These are phyloP conservation scores for Aphidius gifuensis DNA, from an alignment of 1,140 invertebrate species.

Conservation along the genomic window DNA sequence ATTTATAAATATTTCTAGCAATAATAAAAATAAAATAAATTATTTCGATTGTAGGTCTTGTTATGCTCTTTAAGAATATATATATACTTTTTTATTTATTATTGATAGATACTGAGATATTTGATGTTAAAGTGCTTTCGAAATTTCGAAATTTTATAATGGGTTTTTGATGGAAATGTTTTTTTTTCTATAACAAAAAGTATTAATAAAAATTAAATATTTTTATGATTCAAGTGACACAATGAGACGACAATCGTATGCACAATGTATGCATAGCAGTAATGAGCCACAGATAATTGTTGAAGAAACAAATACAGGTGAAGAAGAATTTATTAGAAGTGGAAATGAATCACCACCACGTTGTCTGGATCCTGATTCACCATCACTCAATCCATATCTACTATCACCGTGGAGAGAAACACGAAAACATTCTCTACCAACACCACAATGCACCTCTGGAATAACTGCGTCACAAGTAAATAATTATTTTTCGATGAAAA, in stretches of 20 bases:
- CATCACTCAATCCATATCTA: constrained; percentile 70
- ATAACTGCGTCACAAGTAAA: constrained; percentile 79
- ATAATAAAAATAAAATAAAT: too few relatives aligned
- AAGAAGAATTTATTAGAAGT: constrained; percentile 63
- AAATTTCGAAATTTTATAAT: too few relatives aligned
- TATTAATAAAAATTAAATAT: too few relatives aligned
- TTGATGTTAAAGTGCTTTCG: too few relatives aligned
- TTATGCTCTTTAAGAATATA: too few relatives aligned
- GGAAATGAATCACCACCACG: constrained; percentile 59
- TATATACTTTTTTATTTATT: too few relatives aligned
- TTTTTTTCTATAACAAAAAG: too few relatives aligned
- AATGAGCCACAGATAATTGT: constrained; percentile 76
- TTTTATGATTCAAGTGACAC: constrained; percentile 4
- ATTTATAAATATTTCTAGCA: too few relatives aligned
- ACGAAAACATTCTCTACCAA: constrained; percentile 77
- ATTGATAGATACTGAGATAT: too few relatives aligned
- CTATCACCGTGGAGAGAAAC: constrained; percentile 74
- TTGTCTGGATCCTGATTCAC: constrained; percentile 69
- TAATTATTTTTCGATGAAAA: constrained; percentile 28
- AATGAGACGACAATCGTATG: constrained; percentile 50
- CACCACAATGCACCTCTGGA: constrained; percentile 75
- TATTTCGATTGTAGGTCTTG: too few relatives aligned
- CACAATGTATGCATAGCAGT: constrained; percentile 35
- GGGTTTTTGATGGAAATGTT: too few relatives aligned
- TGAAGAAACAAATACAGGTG: constrained; percentile 64